A percentile compares a stretch with the other conserved stretches of the same genome.
These are phyloP conservation scores for Ammodytes dubius DNA, from an alignment of 2,113 vertebrate genomes.

Conservation along the genomic window DNA sequence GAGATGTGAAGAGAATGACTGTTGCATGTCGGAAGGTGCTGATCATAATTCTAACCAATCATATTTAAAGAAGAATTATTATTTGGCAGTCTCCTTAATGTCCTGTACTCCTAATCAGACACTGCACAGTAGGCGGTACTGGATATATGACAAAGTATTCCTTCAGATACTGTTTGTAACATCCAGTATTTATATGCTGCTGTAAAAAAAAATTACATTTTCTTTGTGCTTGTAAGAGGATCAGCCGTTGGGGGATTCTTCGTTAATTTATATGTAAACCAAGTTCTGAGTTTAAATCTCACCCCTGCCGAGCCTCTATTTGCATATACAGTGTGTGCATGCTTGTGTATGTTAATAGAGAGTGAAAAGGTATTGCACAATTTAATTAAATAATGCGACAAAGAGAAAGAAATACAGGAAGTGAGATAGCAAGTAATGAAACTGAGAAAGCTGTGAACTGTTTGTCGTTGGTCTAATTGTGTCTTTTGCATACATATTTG, in stretches of 20 bases:
- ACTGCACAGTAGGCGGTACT: slow-evolving; percentile 6
- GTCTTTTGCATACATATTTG: slow-evolving; percentile 18
- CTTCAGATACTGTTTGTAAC: slow-evolving; percentile 1
- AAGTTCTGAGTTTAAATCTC: slow-evolving; percentile 31
- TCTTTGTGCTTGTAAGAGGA: neutral
- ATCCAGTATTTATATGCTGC: neutral
- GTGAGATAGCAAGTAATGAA: slow-evolving; percentile 11
- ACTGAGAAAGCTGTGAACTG: slow-evolving; percentile 33
- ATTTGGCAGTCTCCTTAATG: neutral
- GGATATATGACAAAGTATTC: neutral
- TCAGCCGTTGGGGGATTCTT: neutral
- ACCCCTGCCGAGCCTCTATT: neutral
- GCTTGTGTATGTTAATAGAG: slow-evolving; percentile 12
- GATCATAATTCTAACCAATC: neutral
- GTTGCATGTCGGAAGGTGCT: neutral
- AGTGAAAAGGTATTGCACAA: slow-evolving; percentile 17
- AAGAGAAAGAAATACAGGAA: slow-evolving; percentile 26
- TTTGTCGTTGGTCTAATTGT: slow-evolving; percentile 14
- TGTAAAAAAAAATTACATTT: neutral
- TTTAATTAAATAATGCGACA: slow-evolving; percentile 44
- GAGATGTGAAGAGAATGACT: neutral
- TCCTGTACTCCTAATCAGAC: neutral
- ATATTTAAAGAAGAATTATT: neutral
- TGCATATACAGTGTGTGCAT: neutral
- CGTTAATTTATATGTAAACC: slow-evolving; percentile 4